Base-by-base conservation (phyloP, 1,140 invertebrate species). In the Lepidostoma basale region DNA sequence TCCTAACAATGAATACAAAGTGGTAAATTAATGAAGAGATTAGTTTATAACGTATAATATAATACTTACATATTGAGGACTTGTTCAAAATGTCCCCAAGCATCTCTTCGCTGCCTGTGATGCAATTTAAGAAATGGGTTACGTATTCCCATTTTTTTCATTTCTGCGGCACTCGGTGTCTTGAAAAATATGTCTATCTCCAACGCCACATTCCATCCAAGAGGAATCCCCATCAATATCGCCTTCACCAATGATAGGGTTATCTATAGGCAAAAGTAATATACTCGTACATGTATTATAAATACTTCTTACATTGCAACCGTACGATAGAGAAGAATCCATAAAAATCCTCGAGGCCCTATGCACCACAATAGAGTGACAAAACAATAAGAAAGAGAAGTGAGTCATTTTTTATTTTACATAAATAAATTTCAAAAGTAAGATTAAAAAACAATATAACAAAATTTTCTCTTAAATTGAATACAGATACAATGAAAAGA, bases 221-320 rank as follows among this genome's bases (percentile, higher is more conserved):
- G 71, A 0, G 82, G 82, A 0, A 75, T 77, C 44, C 80, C 79
- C 0, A 79, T 77, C 70, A 82, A 70, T 18, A 82, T 73, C 0
- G 78, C 75, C 62, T 83, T 83, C 1, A 80, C 76, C 0, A 78
- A 47, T 0, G 80, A 79, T 4, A 81, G 72, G 18, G 81, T 82
- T 1, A 82, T 56, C 81, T 84, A 22, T n/a, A n/a, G n/a, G n/a
- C n/a, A n/a, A n/a, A n/a, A n/a, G n/a, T n/a, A n/a, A n/a, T n/a
- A n/a, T n/a, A n/a, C n/a, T n/a, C n/a, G n/a, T n/a, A n/a, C n/a
- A n/a, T n/a, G n/a, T n/a, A n/a, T n/a, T n/a, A n/a, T n/a, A n/a
- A n/a, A n/a, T n/a, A n/a, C n/a, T n/a, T n/a, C n/a, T n/a, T n/a
- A n/a, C n/a, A n/a, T n/a, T n/a, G n/a, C n/a, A n/a, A n/a, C n/a